These are phyloP conservation scores for Trissolcus brochymenae DNA, from an alignment of 2,888 invertebrate species.

Conservation along the genomic window DNA sequence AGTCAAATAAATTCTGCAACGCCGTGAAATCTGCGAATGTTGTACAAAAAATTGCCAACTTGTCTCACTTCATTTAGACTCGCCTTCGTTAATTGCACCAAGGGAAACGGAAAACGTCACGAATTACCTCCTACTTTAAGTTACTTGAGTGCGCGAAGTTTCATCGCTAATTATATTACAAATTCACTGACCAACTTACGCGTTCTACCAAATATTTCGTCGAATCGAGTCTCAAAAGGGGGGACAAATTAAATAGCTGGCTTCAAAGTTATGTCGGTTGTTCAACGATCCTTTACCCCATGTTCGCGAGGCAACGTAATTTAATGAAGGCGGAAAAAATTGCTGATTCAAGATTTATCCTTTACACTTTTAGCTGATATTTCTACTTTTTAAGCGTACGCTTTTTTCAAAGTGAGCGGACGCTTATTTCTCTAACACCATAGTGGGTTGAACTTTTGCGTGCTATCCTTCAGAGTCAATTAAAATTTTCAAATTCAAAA, in stretches of 20 bases:
- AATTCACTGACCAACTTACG: constrained; percentile 37
- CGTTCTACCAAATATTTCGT: constrained; percentile 26
- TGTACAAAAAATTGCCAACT: constrained; percentile 1
- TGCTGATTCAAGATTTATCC: constrained; percentile 49
- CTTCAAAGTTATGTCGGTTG: constrained; percentile 45
- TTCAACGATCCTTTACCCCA: constrained; percentile 43
- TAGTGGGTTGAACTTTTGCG: constrained; percentile 38
- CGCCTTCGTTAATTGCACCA: constrained; percentile 16
- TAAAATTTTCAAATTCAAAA: constrained; percentile 3
- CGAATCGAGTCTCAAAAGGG: constrained; percentile 21
- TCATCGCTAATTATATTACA: constrained; percentile 33
- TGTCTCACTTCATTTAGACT: constrained; percentile 9
- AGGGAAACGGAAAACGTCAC: constrained; percentile 23
- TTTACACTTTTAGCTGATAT: constrained; percentile 35
- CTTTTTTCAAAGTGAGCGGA: constrained; percentile 26
- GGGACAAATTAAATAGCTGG: constrained; percentile 32
- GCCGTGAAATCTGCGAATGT: too few species aligned
- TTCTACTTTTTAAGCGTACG: constrained; percentile 38
- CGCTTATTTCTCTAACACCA: constrained; percentile 41
- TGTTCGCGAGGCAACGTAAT: constrained; percentile 48
- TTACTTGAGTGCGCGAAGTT: constrained; percentile 26
- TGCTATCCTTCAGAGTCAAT: constrained; percentile 10
- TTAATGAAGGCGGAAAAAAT: constrained; percentile 49
- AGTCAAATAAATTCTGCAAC: too few species aligned
- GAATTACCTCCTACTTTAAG: constrained; percentile 20